Evolutionary conservation across 2,797 vertebrate genomes (phyloP), one percentile per base, ranked within the genome.

Genomic region (Phyllotis vaccarum): DNA sequence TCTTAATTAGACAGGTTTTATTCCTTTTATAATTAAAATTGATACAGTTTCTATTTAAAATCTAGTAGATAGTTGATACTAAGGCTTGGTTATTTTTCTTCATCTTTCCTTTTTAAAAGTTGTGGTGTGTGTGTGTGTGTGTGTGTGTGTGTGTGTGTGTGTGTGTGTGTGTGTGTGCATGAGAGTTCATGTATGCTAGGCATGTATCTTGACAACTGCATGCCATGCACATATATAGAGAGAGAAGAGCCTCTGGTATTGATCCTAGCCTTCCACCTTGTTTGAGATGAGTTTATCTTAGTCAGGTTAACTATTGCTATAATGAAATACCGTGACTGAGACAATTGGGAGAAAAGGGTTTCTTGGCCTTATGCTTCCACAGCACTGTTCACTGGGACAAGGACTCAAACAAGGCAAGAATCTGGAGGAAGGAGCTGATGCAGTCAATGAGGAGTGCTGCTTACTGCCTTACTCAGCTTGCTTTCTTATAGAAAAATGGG

Each of bases 11-110:
- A 66, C 6, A 37, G 7, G 52, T 90, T 93, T 92, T 52, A 75
- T 91, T 90, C 52, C 10, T 95, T 95, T 90, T 46, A 76, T 31
- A 72, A 21, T 85, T 70, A 85, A 83, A 3, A 60, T 68, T 82
- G 29, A 49, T 82, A 60, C 76, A 19, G 29, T 86, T 76, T 91
- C 8, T 72, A 10, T 64, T 68, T 66, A 4, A 34, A 49, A 76
- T 8, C 22, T 43, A 49, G 58, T 62, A 70, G 76, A 81, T 16
- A 13, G 19, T 14, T 40, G 19, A 9, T 37, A 17, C 31, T 56
- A 3, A 80, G 31, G 58, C 27, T 17, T 52, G 12, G 14, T 43
- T 64, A 34, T 79, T 37, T 80, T 56, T 72, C 79, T 85, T 58
- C 75, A 37, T 3, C 75, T 81, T 75, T 12, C 34, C 88, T 17